Evolutionary conservation across 2,113 vertebrate genomes (phyloP), one percentile per base, ranked within the genome.

Genomic region (Cephalopholis sonnerati): DNA sequence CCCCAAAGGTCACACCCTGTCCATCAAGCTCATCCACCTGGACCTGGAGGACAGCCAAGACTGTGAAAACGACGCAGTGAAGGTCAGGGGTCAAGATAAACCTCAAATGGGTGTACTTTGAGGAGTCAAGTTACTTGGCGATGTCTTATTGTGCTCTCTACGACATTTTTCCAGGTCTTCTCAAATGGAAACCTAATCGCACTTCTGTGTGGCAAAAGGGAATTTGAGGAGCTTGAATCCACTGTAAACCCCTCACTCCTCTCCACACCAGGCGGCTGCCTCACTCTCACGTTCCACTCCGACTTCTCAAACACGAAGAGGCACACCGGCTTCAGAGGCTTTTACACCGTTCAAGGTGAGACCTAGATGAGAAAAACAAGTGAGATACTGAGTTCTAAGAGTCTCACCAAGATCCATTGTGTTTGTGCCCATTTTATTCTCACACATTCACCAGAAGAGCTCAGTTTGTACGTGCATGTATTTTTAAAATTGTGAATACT

Each of bases 291-390:
- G 29, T 99, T 99, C 82, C 91, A 90, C 29, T 96, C 97, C 0
- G 98, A 99, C 88, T 98, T 95, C 92, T 99, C 98, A 83, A 98
- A 99, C 55, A 94, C 94, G 39, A 87, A 96, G 68, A 96, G 89
- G 55, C 96, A 97, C 90, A 96, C 95, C 0, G 98, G 98, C 27
- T 99, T 98, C 89, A 95, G 94, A 59, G 97, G 95, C 0, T 97
- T 98, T 88, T 99, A 98, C 7, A 80, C 86, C 1, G 91, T 94
- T 12, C 83, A 95, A 65, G 98, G 98, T 99, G 93, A 94, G 81
- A 65, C n/a, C 4, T 18, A 20, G 5, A 67, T 20, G 13, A 72
- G 20, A 54, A n/a, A n/a, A 51, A 16, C 12, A 22, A 51, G 12
- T 48, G 7, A 50, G 48, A 22, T 53, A 24, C 2, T 20, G 3